phyloP scores from a whole-genome alignment of 2,113 vertebrate genomes.

The Crocuta crocuta region DNA sequence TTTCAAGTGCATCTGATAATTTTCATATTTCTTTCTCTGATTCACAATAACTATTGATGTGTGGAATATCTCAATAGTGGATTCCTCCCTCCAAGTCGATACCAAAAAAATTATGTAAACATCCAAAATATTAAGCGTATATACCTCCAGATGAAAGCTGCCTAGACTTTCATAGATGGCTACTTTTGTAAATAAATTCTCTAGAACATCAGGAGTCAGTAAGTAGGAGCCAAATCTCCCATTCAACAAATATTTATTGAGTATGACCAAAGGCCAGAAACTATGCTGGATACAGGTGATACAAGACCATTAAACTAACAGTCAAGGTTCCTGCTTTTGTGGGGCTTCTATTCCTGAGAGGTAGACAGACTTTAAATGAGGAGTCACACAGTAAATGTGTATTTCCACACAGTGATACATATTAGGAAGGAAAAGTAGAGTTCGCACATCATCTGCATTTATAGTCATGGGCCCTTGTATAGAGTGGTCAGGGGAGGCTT shows the following conservation, averaged over 20 bases:
- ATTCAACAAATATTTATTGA: background rate
- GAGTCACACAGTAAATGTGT: background rate
- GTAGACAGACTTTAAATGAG: background rate
- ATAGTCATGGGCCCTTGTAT: fast-evolving
- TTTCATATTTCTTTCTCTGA: background rate
- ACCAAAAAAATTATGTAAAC: background rate
- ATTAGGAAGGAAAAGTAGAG: background rate
- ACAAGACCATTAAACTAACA: background rate
- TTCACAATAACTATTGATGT: background rate
- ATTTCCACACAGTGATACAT: background rate
- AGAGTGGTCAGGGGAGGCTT: background rate
- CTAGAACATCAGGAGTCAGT: background rate
- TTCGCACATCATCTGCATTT: background rate
- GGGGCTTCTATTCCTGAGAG: background rate
- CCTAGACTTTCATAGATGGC: background rate
- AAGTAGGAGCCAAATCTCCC: background rate
- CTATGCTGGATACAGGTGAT: background rate
- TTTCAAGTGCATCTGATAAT: background rate
- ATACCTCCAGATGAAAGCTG: background rate
- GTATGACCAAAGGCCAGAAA: background rate
- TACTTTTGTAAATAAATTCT: slow-evolving; percentile 13
- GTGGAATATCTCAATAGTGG: background rate
- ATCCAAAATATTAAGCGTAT: background rate
- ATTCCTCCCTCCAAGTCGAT: background rate
- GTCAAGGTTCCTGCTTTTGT: background rate